Evolutionary conservation across 2,888 invertebrate species (phyloP), one percentile per base, ranked within the genome.

Genomic region (Nomada goodeniana): DNA sequence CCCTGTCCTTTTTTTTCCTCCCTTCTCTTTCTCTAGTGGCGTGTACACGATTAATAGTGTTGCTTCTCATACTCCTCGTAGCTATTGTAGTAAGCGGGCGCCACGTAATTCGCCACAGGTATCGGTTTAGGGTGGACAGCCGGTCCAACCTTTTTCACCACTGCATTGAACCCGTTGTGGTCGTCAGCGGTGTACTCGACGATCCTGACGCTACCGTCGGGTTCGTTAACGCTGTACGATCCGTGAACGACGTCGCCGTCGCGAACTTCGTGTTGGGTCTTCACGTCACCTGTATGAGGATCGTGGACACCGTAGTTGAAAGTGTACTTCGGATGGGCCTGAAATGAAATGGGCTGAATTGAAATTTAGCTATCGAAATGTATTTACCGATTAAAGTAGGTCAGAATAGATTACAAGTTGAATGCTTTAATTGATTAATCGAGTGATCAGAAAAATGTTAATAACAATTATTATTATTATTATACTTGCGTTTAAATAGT

Each of bases 201-300:
- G 69, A 93, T 90, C 26, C 93, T 89, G n/a, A 93, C 91, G 44
- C 92, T 93, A 20, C 93, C 93, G 82, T 93, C 93, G 4, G 93
- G 93, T 79, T 93, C 93, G 88, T 93, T 93, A 0, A 93, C 92
- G 82, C 92, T 93, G 90, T 93, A 93, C 0, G 93, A 93, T 9
- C 93, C 93, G 75, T 93, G 93, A 26, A 93, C 93, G 3, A 93
- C 93, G 83, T 93, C 93, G n/a, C 93, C 93, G 80, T 93, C 93
- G 13, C 93, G 92, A 9, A 92, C 91, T 68, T 93, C 93, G 84
- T 93, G 92, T 23, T 93, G 93, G 0, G 92, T 93, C 69, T 93
- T 93, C 10, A 93, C 93, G 76, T 93, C 93, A 4, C 93, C 93
- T 52, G 93, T 93, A 52, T 93, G 92, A 0, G 93, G 93, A 71